Conservation (phyloP, 2,797 vertebrate species). For the Brotula barbata region DNA sequence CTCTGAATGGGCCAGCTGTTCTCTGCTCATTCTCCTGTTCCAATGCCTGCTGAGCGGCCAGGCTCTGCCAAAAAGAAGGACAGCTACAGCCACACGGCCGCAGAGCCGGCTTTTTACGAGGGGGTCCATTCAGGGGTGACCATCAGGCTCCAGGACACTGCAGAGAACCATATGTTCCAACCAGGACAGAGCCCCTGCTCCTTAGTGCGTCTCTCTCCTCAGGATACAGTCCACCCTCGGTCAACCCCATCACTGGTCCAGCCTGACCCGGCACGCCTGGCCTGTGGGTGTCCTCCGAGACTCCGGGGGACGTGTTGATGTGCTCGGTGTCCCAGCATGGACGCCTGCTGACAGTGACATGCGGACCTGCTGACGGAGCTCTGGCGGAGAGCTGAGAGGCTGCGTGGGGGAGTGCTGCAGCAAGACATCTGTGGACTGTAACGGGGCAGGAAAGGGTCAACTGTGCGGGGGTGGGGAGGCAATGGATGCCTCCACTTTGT, state of each 20-base stretch:
- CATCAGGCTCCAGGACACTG: slow-evolving; percentile 56
- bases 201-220: slow-evolving; percentile 34
- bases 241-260: slow-evolving; percentile 32
- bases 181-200: slow-evolving; percentile 44
- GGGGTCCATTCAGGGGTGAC: slow-evolving; percentile 61
- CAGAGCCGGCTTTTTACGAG: slow-evolving; percentile 56
- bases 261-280: slow-evolving; percentile 40
- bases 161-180: slow-evolving; percentile 63
- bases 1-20: slow-evolving; percentile 76
- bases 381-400: slow-evolving; percentile 12
- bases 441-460: slow-evolving; percentile 35
- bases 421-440: slow-evolving; percentile 54
- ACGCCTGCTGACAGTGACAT: slow-evolving; percentile 64
- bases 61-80: slow-evolving; percentile 55
- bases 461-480: slow-evolving; percentile 18
- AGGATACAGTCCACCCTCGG: slow-evolving; percentile 46
- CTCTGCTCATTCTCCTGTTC: slow-evolving; percentile 55
- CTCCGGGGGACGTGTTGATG: slow-evolving; percentile 65
- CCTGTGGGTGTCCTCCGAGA: slow-evolving; percentile 40
- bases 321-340: slow-evolving; percentile 42
- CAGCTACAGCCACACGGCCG: slow-evolving; percentile 38
- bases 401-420: slow-evolving; percentile 27
- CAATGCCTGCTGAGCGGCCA: slow-evolving; percentile 47
- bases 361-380: slow-evolving; percentile 62
- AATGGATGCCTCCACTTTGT: slow-evolving; percentile 42